Conservation (phyloP, 2,113 vertebrate species). For the Formicarius rufipectus region DNA sequence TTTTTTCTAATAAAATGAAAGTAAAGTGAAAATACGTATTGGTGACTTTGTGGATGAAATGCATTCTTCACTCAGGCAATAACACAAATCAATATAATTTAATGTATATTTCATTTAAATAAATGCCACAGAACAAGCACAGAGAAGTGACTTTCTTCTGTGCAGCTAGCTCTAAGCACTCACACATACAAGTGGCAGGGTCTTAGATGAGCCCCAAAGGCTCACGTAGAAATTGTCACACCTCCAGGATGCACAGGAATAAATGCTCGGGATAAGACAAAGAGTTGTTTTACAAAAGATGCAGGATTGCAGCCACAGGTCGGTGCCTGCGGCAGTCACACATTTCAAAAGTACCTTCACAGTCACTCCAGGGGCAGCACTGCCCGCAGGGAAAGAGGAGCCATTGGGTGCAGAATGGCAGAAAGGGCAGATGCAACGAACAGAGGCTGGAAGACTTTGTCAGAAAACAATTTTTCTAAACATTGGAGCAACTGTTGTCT, state of each 20-base stretch:
- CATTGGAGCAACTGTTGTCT: neutral
- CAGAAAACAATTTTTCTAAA: neutral
- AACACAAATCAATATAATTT: neutral
- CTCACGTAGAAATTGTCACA: accelerated
- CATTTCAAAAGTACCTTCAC: neutral
- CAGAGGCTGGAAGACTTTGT: neutral
- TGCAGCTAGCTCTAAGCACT: neutral
- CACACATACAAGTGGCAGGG: accelerated
- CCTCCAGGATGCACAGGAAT: neutral
- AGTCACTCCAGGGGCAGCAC: accelerated
- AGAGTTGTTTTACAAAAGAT: neutral
- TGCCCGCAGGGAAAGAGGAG: neutral
- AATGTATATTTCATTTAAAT: neutral
- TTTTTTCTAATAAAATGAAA: neutral
- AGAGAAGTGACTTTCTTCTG: neutral
- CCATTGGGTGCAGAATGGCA: neutral
- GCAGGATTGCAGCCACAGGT: neutral
- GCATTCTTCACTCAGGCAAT: neutral
- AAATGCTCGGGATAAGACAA: neutral
- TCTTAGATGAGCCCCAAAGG: neutral
- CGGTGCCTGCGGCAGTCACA: accelerated
- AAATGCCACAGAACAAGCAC: neutral
- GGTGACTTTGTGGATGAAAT: neutral
- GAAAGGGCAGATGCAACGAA: neutral
- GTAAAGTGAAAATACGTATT: neutral